Conservation (phyloP, 2,888 invertebrate species). For the Brachypalpus laphriformis region DNA sequence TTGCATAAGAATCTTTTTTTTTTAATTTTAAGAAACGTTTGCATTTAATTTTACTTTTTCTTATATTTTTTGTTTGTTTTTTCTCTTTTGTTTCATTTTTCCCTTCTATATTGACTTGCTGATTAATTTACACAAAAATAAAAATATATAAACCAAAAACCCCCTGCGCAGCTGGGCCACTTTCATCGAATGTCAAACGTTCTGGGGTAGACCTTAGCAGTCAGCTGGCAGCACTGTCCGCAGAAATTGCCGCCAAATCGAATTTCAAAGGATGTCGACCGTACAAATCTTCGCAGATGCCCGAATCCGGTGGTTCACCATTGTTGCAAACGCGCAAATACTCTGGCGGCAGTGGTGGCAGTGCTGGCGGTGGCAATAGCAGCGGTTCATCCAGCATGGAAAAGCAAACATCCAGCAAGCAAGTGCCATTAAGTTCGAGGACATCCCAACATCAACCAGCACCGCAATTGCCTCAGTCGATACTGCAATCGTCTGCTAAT, state of each 20-base stretch:
- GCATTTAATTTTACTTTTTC: conserved; percentile 12
- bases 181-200: conserved; percentile 62
- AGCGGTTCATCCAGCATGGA: conserved; percentile 70
- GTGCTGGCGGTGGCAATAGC: conserved; percentile 60
- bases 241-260: conserved; percentile 75
- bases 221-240: conserved; percentile 75
- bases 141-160: conserved; percentile 39
- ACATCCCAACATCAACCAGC: conserved; percentile 34
- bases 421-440: conserved; percentile 69
- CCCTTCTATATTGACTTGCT: neutral
- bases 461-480: conserved; percentile 32
- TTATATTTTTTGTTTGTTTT: conserved; percentile 23
- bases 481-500: conserved; percentile 64
- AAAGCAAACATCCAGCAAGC: conserved; percentile 58
- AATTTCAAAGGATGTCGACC: conserved; percentile 76
- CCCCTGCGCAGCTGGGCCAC: conserved; percentile 63
- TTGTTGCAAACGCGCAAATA: conserved; percentile 72
- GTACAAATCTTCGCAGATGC: conserved; percentile 73
- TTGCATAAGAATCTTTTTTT: neutral
- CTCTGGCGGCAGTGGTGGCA: conserved; percentile 60
- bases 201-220: conserved; percentile 67
- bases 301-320: conserved; percentile 71
- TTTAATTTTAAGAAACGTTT: neutral
- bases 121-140: too few relatives aligned
- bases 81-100: conserved; percentile 18